Evolutionary conservation across 2,888 invertebrate species (phyloP), one percentile per base, ranked within the genome.

Genomic region (Boloria euphrosyne): DNA sequence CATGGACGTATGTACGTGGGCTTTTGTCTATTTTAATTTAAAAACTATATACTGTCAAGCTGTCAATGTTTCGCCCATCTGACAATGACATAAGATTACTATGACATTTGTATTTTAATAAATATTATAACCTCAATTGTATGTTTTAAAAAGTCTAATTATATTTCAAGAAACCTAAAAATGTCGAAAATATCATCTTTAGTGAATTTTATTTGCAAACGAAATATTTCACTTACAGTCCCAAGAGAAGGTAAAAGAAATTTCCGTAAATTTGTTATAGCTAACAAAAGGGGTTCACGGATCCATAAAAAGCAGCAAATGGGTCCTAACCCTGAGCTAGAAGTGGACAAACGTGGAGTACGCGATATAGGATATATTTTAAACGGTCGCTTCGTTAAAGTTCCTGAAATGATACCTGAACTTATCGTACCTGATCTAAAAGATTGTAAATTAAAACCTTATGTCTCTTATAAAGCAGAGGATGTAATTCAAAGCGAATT

Each of bases 381-480:
- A 4, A 87, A 94, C 57, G 94, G 93, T 0, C 90, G 93, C 72
- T 96, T 93, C 79, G 83, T 94, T 0, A 76, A 82, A 14, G 90
- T 99, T 4, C 96, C 96, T 1, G 98, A 99, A 93, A 98, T 95
- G 95, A 94, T 97, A 71, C 98, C 99, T 0, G 96, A 98, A 81
- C 82, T 99, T 16, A 94, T 99, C 65, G 98, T 99, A 2, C 99
- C 99, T 0, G 95, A 98, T 84, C 87, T 99, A 27, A 95, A 93
- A 71, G 95, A 93, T 73, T 99, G 96, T 80, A 90, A 95, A 87
- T 87, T 99, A 18, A 98, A 97, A 84, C 98, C 99, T 0, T 99
- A 99, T 78, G 99, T 99, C 0, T 97, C 98, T 0, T 99, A 99
- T 84, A 95, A 94, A 84, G 93, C 94, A 0, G 93, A 94, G 3